Conservation (phyloP, 1,140 invertebrate genomes). For the Musca vetustissima region DNA sequence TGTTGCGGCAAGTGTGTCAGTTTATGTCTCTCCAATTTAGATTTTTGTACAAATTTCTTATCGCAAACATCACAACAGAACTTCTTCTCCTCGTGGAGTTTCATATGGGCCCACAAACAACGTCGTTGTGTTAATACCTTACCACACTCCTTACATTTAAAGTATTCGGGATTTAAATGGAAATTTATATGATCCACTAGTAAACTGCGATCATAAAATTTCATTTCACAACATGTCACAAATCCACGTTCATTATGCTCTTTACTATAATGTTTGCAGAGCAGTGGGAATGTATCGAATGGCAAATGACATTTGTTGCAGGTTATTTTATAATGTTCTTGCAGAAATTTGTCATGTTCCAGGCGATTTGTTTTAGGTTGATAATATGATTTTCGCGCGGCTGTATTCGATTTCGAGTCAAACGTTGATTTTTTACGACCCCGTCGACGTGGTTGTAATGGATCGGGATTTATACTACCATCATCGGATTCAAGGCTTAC, state of each 20-base stretch:
- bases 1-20: not conserved
- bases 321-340: not conserved
- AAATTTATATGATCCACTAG: not conserved
- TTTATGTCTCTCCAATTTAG: not conserved
- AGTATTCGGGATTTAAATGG: slow-evolving; percentile 4
- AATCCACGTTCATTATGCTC: not conserved
- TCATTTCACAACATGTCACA: slow-evolving; percentile 4
- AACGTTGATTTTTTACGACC: not conserved
- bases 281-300: not conserved
- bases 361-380: not conserved
- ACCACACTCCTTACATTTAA: slow-evolving; percentile 1
- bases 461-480: too few relatives aligned
- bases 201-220: not conserved
- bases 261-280: not conserved
- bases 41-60: not conserved
- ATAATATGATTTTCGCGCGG: not conserved
- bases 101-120: not conserved
- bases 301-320: not conserved
- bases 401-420: not conserved
- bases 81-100: not conserved
- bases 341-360: slow-evolving; percentile 11
- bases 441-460: too few relatives aligned
- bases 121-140: not conserved
- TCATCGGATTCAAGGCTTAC: too few relatives aligned
- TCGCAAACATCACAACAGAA: not conserved